phyloP scores from a whole-genome alignment of 2,797 vertebrate species.

The Rousettus madagascariensis region DNA sequence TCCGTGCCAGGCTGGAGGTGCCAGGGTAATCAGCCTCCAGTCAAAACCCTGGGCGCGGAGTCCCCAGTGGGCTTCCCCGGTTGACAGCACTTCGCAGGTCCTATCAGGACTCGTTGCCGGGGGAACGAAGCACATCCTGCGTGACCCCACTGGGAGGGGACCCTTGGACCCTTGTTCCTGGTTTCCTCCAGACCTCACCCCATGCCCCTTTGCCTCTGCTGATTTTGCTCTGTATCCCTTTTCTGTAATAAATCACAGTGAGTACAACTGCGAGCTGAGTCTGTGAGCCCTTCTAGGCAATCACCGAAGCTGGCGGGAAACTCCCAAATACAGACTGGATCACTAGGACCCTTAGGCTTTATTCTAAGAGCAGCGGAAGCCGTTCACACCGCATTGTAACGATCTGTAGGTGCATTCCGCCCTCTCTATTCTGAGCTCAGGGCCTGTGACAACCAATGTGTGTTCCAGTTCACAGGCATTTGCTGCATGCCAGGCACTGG shows the following conservation, averaged over 20 bases:
- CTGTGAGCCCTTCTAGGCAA: background rate
- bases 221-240: background rate
- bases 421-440: background rate
- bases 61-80: background rate
- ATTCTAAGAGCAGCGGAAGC: background rate
- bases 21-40: background rate
- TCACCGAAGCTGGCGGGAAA: background rate
- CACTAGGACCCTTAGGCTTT: background rate
- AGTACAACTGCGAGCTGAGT: background rate
- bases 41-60: background rate
- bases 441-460: background rate
- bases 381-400: background rate
- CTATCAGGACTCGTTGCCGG: background rate
- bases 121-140: background rate
- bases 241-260: no score
- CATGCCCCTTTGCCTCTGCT: background rate
- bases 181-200: background rate
- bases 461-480: background rate
- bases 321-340: background rate
- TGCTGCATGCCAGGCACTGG: background rate
- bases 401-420: background rate
- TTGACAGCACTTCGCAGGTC: background rate
- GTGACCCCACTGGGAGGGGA: no score
- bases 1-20: background rate
- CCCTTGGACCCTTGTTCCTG: no score